Evolutionary conservation across 1,140 invertebrate genomes (phyloP), one percentile per base, ranked within the genome.

Genomic region (Aplysia californica): DNA sequence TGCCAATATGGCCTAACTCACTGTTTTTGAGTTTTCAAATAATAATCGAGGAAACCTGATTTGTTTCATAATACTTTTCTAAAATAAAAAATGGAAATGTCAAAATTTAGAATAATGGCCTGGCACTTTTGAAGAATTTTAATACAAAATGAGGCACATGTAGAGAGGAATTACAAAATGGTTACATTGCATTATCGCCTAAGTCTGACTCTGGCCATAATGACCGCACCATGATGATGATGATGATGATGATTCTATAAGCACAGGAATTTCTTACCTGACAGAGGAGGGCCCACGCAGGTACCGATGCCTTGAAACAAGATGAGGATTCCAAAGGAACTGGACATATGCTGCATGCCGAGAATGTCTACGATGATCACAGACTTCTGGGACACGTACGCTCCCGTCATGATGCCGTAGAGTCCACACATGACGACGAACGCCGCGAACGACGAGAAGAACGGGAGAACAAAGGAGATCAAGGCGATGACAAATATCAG

Each of bases 271-370:
- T 29, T n/a, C 76, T 59, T 76, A 96, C 95, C 96, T 85, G 95
- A 95, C 56, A 97, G 91, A 56, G 97, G 96, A 77, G 94, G 92
- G 66, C 96, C 96, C 33, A 97, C 90, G 10, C 95, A 91, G 1
- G 95, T 95, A 1, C 96, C 96, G 61, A 97, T 86, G 36, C 97
- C 97, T 93, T 98, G 96, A 90, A 98, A 98, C 44, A 97, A 91
- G 73, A 98, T 93, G 61, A 97, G 92, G 26, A 98, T 90, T 33
- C 97, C 97, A 89, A 98, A 98, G 5, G 96, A 96, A 88, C 96
- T 97, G 0, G 96, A 96, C 21, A 98, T 88, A 82, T 95, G 95
- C 83, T 97, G 96, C 78, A 98, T 89, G 0, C 97, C 98, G 65
- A 99, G 91, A 41, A 99, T 92, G 83, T 99, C 97, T 5, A 98